phyloP scores from a whole-genome alignment of 1,140 invertebrate species.

The Cydia strobilella region DNA sequence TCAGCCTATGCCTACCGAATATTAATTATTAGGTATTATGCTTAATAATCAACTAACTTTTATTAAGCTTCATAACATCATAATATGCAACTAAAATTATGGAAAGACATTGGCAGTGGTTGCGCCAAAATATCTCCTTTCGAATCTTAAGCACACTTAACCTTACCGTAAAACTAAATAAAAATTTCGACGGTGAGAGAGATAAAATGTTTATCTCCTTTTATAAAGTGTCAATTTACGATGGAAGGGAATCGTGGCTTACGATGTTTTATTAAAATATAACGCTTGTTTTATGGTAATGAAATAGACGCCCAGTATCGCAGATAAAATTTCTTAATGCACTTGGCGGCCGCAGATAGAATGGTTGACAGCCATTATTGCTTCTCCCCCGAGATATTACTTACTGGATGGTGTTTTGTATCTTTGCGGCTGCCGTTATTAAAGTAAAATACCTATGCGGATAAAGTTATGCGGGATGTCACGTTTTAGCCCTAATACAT shows the following conservation, averaged over 20 bases:
- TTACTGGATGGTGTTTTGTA: slow-evolving; percentile 37
- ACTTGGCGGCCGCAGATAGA: slow-evolving; percentile 42
- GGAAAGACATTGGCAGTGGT: not conserved
- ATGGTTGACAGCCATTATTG: slow-evolving; percentile 42
- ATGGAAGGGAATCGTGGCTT: slow-evolving; percentile 24
- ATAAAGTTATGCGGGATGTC: slow-evolving; percentile 9
- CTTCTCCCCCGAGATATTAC: slow-evolving; percentile 35
- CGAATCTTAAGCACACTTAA: not conserved
- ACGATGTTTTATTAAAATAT: slow-evolving; percentile 33
- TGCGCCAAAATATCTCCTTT: not conserved
- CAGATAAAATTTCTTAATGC: slow-evolving; percentile 44
- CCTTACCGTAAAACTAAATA: not conserved
- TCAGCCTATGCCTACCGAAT: slow-evolving; percentile 45
- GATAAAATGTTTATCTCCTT: slow-evolving; percentile 28
- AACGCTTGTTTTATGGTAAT: slow-evolving; percentile 38
- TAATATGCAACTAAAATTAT: not conserved
- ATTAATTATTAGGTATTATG: slow-evolving; percentile 35
- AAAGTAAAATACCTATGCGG: slow-evolving; percentile 35
- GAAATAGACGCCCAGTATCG: slow-evolving; percentile 39
- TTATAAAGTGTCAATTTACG: slow-evolving; percentile 32
- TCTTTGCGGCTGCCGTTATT: slow-evolving; percentile 39
- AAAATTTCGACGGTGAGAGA: not conserved
- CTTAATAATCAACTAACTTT: not conserved
- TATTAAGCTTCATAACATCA: not conserved
- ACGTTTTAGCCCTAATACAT: not conserved